A percentile compares a stretch with the other conserved stretches of the same genome.
These are phyloP conservation scores for Platycnemis pennipes DNA, from an alignment of 2,888 invertebrate species.

Conservation along the genomic window DNA sequence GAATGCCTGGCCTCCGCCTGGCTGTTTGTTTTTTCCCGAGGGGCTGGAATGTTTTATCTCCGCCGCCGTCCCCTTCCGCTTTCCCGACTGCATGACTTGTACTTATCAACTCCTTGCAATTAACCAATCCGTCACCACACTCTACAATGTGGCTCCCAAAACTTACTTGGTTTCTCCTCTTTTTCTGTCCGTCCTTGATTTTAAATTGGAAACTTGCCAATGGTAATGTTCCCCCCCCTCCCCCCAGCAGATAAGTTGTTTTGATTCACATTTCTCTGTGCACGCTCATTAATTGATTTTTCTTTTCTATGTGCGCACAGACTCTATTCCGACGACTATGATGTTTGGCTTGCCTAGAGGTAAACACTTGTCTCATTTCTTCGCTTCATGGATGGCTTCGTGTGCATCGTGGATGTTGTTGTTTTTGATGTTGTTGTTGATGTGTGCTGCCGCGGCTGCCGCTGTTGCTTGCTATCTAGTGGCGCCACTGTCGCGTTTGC, in stretches of 20 bases:
- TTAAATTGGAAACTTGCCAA: conserved; percentile 8
- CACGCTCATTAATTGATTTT: conserved; percentile 59
- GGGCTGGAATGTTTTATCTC: background rate
- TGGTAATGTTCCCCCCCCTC: background rate
- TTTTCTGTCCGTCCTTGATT: conserved; percentile 13
- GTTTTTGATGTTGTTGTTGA: conserved; percentile 40
- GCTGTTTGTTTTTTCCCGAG: background rate
- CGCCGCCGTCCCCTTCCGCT: background rate
- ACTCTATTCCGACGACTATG: conserved; percentile 69
- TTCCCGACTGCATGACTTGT: conserved; percentile 7
- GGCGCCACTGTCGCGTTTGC: background rate
- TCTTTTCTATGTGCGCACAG: conserved; percentile 69
- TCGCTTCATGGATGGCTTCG: conserved; percentile 53
- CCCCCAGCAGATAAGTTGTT: conserved; percentile 41
- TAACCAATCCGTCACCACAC: background rate
- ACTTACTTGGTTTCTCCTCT: background rate
- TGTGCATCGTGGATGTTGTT: conserved; percentile 26
- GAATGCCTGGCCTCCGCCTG: background rate
- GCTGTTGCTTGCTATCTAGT: background rate
- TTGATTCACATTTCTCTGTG: conserved; percentile 51
- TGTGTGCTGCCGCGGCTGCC: too few relatives aligned
- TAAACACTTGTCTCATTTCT: conserved; percentile 66
- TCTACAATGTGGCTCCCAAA: background rate
- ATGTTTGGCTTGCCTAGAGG: conserved; percentile 70
- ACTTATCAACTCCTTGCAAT: background rate